Evolutionary conservation across 2,797 vertebrate species (phyloP).

Genomic region (Falco concolor): DNA sequence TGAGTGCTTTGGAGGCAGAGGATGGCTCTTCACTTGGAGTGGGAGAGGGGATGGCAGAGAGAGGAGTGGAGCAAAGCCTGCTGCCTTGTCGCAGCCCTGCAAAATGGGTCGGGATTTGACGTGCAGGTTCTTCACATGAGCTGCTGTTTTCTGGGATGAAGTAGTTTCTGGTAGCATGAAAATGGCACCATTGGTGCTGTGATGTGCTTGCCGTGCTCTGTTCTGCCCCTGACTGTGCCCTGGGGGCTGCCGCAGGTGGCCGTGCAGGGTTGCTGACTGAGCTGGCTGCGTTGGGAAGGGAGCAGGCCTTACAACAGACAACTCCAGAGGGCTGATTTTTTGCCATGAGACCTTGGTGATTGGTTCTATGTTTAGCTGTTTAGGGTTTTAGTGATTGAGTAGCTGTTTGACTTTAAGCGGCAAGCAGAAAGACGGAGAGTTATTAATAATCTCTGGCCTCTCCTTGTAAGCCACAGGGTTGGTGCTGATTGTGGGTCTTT

Average conservation of each 20-base stretch:
- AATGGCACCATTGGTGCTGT: neutral
- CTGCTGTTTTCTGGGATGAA: neutral
- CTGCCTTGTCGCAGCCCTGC: neutral
- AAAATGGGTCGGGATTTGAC: neutral
- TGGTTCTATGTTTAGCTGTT: neutral
- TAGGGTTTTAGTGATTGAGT: neutral
- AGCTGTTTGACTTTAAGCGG: neutral
- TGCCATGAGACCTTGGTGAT: neutral
- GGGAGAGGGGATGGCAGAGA: neutral
- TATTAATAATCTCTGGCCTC: neutral
- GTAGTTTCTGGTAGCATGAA: neutral
- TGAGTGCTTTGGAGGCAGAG: conserved; percentile 14
- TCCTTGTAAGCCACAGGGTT: neutral
- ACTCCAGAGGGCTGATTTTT: neutral
- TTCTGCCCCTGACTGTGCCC: neutral
- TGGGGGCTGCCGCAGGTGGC: neutral
- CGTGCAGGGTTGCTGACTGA: neutral
- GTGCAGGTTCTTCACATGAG: rapidly evolving
- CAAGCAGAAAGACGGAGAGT: neutral
- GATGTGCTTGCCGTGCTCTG: neutral
- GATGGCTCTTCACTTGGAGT: conserved; percentile 8
- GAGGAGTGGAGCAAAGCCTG: neutral
- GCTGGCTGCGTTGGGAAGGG: neutral
- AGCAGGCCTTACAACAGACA: neutral
- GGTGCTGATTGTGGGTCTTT: neutral